phyloP scores from a whole-genome alignment of 2,113 vertebrate species.

The Mustela lutreola region DNA sequence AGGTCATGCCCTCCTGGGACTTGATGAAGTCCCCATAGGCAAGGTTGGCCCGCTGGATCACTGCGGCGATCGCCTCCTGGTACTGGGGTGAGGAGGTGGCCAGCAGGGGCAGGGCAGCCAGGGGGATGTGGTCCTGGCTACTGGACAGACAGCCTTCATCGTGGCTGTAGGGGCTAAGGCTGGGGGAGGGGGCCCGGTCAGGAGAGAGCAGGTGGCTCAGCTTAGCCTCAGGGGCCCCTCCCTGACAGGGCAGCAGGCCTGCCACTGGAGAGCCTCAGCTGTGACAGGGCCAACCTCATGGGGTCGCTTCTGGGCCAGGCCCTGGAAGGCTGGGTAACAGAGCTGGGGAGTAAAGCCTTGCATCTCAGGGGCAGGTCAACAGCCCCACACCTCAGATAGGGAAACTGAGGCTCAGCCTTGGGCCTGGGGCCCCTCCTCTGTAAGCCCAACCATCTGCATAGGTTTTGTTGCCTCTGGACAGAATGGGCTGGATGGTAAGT shows the following conservation, averaged over 20 bases:
- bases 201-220: not conserved
- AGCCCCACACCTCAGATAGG: not conserved
- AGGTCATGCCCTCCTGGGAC: slow-evolving; percentile 93
- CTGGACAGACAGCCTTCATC: slow-evolving; percentile 97
- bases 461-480: not conserved
- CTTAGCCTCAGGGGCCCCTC: not conserved
- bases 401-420: not conserved
- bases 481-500: not conserved
- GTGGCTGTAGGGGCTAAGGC: slow-evolving; percentile 97
- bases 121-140: slow-evolving; percentile 98
- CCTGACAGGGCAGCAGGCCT: not conserved
- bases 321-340: not conserved
- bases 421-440: not conserved
- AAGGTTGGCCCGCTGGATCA: slow-evolving; percentile 97
- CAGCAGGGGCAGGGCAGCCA: slow-evolving; percentile 96
- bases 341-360: not conserved
- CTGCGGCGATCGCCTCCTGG: slow-evolving; percentile 95
- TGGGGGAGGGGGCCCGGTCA: slow-evolving; percentile 79
- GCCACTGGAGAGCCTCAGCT: not conserved
- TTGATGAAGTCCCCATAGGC: slow-evolving; percentile 95
- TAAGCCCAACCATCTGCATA: not conserved
- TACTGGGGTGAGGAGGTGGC: slow-evolving; percentile 98
- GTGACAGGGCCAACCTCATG: not conserved
- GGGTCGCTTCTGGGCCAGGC: not conserved
- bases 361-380: not conserved